phyloP scores from a whole-genome alignment of 2,797 vertebrate species.

The Erethizon dorsatum region DNA sequence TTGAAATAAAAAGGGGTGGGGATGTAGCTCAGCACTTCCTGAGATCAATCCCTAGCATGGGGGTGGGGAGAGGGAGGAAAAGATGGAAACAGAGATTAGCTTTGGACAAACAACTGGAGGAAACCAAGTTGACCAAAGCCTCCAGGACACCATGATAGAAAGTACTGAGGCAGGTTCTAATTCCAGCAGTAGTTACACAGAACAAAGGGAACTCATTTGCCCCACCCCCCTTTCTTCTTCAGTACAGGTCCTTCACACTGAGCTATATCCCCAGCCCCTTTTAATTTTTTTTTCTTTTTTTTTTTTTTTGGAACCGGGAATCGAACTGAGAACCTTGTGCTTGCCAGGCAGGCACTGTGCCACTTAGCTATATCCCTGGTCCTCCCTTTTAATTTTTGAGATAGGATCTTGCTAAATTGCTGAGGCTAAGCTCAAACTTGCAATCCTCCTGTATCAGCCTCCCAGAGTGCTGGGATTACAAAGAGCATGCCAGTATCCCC shows the following conservation, averaged over 20 bases:
- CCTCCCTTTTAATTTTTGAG: not conserved
- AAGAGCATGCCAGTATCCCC: not conserved
- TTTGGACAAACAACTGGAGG: not conserved
- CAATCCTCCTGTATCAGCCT: not conserved
- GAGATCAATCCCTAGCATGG: not conserved
- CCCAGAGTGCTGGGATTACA: not conserved
- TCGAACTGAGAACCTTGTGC: too few relatives aligned
- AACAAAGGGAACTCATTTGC: conserved; percentile 1
- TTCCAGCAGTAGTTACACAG: not conserved
- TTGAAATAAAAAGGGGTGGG: not conserved
- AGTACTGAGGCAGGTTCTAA: not conserved
- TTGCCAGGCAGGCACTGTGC: too few relatives aligned
- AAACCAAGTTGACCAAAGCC: conserved; percentile 11
- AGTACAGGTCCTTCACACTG: not conserved
- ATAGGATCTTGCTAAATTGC: not conserved
- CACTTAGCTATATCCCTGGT: not conserved
- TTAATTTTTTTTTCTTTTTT: not conserved
- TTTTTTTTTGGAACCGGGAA: too few relatives aligned
- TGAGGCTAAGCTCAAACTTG: not conserved
- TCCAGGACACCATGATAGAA: not conserved
- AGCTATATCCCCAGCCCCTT: not conserved
- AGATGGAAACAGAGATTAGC: not conserved
- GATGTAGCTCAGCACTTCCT: not conserved
- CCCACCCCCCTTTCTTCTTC: not conserved
- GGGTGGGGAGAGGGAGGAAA: not conserved